Evolutionary conservation across 2,888 invertebrate species (phyloP), one percentile per base, ranked within the genome.

Genomic region (Chaitophorus viminalis): DNA sequence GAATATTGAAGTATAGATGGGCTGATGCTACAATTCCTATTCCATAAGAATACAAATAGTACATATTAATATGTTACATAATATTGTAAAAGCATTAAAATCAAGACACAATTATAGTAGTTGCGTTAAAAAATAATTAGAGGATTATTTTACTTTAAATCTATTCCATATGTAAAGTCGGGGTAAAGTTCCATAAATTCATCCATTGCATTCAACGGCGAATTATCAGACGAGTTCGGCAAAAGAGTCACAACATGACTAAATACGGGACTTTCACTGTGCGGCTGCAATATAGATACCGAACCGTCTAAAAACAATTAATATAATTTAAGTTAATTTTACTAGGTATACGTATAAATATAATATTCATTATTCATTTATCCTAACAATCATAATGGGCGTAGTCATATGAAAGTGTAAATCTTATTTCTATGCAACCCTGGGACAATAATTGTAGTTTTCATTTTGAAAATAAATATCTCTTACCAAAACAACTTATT

Each of bases 401-500:
- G n/a, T 46, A 14, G 46, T 46, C 14, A 46, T 14, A 14, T 46
- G 14, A 14, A 46, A 46, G 14, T 14, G 14, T 11, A 14, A 46
- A 36, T 6, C 36, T 5, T 36, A 36, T 6, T 39, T 39, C 11
- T 39, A 5, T 39, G 11, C 1, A 39, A 8, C 6, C 6, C 39
- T 11, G 11, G 11, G 11, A 14, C 46, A 46, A 11, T 46, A 3
- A 46, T 14, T 46, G 14, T 46, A 46, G 14, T 14, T 11, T 46
- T 46, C 14, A 1, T 1, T 46, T 46, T 46, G 46, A 29, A 76
- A 76, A 76, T n/a, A 60, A 25, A 60, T 46, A 31, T 18, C 9
- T 6, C 90, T 89, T 89, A 90, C 90, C 90, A 89, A 96, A 95
- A 72, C 95, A 94, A 78, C 93, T 93, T 8, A 95, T 94, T n/a